Evolutionary conservation across 2,113 vertebrate species (phyloP).

Genomic region (Pluvialis apricaria): DNA sequence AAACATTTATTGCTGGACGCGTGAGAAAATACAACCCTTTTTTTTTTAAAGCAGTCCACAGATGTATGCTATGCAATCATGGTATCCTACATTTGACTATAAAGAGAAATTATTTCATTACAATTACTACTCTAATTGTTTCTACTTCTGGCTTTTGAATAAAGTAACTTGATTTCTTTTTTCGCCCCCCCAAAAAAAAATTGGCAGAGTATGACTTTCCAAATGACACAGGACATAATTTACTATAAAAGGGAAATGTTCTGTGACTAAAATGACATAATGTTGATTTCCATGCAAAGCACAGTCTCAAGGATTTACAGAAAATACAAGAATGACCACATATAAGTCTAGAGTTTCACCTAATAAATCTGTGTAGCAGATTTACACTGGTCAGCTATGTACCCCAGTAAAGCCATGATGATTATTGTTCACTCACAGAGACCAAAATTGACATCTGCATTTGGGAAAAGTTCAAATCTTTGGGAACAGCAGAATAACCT

Average conservation of each 20-base stretch:
- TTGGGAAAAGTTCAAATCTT: background rate
- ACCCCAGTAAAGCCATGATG: background rate
- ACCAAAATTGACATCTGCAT: background rate
- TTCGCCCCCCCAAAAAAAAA: background rate
- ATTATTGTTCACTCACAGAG: background rate
- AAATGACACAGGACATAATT: conserved; percentile 18
- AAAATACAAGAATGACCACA: conserved; percentile 20
- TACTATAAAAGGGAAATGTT: conserved; percentile 30
- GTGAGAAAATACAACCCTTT: background rate
- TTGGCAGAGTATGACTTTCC: background rate
- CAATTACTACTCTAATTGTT: background rate
- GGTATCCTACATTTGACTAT: background rate
- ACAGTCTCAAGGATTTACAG: conserved; percentile 14
- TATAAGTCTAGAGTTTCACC: background rate
- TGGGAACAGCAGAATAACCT: background rate
- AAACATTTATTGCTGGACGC: background rate
- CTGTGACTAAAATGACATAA: conserved; percentile 45
- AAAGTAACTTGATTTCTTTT: background rate
- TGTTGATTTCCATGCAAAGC: conserved; percentile 27
- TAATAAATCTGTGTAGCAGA: background rate
- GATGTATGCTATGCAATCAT: background rate
- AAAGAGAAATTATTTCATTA: background rate
- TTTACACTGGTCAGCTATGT: background rate
- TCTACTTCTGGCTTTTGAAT: background rate
- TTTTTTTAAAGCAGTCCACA: background rate